Conservation (phyloP, 2,113 vertebrate species). For the Procavia capensis region DNA sequence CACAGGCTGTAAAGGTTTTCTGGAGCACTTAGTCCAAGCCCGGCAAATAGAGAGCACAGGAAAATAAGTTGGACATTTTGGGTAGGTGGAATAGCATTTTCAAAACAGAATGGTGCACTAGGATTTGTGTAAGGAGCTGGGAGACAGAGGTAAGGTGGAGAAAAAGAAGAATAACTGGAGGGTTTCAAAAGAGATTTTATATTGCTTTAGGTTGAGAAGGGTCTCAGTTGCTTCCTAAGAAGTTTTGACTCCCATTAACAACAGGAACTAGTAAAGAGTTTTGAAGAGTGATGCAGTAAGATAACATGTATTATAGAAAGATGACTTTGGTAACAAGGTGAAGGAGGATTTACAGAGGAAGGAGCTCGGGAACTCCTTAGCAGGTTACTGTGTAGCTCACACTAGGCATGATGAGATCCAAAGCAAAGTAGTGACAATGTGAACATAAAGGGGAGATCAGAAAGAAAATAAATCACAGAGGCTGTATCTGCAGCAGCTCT, state of each 20-base stretch:
- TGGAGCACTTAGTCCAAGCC: neutral
- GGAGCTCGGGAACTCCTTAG: neutral
- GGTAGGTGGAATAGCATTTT: neutral
- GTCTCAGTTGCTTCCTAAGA: neutral
- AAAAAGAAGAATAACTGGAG: too few species aligned
- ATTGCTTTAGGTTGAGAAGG: neutral
- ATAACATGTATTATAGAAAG: neutral
- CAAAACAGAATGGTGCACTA: neutral
- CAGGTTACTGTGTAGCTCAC: neutral
- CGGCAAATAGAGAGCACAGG: neutral
- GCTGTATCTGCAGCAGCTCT: neutral
- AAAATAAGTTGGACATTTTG: neutral
- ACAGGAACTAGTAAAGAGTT: neutral
- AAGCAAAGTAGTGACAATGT: neutral
- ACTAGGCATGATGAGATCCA: neutral
- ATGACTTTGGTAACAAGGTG: neutral
- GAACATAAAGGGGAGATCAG: neutral
- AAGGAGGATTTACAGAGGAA: neutral
- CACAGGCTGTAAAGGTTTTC: neutral
- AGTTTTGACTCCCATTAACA: neutral
- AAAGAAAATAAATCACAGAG: neutral
- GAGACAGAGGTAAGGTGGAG: too few species aligned
- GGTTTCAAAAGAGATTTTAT: too few species aligned
- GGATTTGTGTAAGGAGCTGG: too few species aligned
- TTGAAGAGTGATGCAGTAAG: neutral